phyloP scores from a whole-genome alignment of 1,140 invertebrate genomes.

The Hylyphantes graminicola region DNA sequence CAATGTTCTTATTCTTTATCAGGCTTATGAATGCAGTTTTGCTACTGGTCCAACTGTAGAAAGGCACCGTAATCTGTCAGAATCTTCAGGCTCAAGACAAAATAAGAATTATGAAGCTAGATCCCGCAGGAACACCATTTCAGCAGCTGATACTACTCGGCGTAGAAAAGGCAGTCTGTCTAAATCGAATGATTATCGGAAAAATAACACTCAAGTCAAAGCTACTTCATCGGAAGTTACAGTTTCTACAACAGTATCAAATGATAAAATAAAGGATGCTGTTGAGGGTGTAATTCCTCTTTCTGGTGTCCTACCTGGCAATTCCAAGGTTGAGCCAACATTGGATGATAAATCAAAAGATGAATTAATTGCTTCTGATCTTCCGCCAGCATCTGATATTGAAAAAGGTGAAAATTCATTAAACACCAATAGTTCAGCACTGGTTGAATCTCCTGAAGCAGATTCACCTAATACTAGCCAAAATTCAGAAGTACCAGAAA shows the following conservation, averaged over 20 bases:
- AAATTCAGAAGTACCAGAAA: neutral
- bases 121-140: conserved; percentile 56
- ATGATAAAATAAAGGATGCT: neutral
- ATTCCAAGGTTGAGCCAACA: too few relatives aligned
- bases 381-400: neutral
- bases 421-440: neutral
- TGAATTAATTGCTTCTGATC: neutral
- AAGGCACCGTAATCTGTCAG: conserved; percentile 55
- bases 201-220: conserved; percentile 6
- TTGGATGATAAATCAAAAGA: too few relatives aligned
- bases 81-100: conserved; percentile 49
- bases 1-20: neutral
- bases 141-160: conserved; percentile 43
- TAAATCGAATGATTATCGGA: conserved; percentile 30
- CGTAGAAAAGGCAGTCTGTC: conserved; percentile 40
- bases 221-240: neutral
- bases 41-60: conserved; percentile 54
- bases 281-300: neutral
- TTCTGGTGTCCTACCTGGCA: neutral
- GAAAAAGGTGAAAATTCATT: neutral
- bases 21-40: conserved; percentile 59
- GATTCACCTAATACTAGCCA: neutral
- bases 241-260: neutral
- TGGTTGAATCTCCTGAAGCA: too few relatives aligned
- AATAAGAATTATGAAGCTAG: conserved; percentile 47